phyloP scores from a whole-genome alignment of 2,888 invertebrate species.

The Rhaphigaster nebulosa region DNA sequence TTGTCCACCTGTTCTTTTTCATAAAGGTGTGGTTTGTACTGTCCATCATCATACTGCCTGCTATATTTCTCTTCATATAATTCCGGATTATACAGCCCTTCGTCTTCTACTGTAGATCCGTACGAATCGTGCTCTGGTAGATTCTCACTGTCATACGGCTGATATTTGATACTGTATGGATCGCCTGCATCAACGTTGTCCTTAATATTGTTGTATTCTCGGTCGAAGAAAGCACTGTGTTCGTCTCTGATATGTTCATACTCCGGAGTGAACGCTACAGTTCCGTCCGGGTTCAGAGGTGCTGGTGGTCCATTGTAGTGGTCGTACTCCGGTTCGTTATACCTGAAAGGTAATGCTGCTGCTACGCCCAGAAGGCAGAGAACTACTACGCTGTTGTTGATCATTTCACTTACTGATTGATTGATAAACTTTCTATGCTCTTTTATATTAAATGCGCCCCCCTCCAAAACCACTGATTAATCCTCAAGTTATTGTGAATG shows the following conservation, averaged over 20 bases:
- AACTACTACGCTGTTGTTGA: not conserved
- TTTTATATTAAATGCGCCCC: not conserved
- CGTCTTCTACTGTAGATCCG: not conserved
- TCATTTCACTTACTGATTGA: conserved; percentile 27
- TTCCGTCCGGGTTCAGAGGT: conserved; percentile 64
- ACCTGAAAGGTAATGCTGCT: not conserved
- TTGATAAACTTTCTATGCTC: not conserved
- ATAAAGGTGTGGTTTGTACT: not conserved
- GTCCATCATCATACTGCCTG: not conserved
- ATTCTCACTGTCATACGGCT: conserved; percentile 65
- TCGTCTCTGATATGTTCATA: conserved; percentile 66
- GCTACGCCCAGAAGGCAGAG: not conserved
- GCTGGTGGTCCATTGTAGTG: conserved; percentile 43
- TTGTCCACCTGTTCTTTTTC: not conserved
- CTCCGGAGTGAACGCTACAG: conserved; percentile 68
- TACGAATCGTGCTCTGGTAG: not conserved
- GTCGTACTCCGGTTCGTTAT: not conserved
- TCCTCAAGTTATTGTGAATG: not conserved
- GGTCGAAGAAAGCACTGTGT: conserved; percentile 56
- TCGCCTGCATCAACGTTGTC: not conserved
- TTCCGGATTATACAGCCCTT: not conserved
- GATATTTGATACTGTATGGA: conserved; percentile 73
- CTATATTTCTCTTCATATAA: not conserved
- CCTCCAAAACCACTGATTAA: not conserved
- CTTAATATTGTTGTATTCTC: not conserved